Conservation (phyloP, 2,888 invertebrate species). For the Mesochorus sp. region DNA sequence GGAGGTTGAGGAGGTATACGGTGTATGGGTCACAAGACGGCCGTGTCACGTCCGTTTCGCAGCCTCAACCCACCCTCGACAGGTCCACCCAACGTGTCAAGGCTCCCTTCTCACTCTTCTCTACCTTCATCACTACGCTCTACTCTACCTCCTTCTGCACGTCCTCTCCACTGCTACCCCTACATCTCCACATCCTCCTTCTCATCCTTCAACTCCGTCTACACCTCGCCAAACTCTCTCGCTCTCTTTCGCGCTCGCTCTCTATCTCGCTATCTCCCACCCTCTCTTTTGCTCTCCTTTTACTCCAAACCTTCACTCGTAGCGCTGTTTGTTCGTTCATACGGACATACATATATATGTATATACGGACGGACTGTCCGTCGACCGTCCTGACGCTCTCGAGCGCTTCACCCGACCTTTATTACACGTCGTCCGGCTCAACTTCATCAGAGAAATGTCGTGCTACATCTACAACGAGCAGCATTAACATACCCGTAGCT, state of each 20-base stretch:
- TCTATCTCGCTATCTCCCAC: slow-evolving; percentile 31
- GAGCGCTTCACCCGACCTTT: slow-evolving; percentile 76
- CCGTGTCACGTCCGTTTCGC: slow-evolving; percentile 80
- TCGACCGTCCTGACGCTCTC: slow-evolving; percentile 61
- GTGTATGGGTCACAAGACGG: slow-evolving; percentile 79
- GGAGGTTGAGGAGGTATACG: slow-evolving; percentile 66
- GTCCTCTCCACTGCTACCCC: slow-evolving; percentile 51
- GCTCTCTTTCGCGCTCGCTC: slow-evolving; percentile 38
- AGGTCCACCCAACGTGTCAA: slow-evolving; percentile 77
- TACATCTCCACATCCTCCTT: slow-evolving; percentile 51
- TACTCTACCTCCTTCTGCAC: slow-evolving; percentile 51
- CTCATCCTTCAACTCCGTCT: slow-evolving; percentile 49
- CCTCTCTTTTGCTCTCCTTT: slow-evolving; percentile 49
- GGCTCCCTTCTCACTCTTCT: slow-evolving; percentile 67
- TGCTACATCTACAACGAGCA: slow-evolving; percentile 69
- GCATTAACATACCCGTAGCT: slow-evolving; percentile 75
- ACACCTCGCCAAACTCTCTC: slow-evolving; percentile 56
- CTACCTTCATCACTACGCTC: slow-evolving; percentile 63
- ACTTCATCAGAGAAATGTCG: slow-evolving; percentile 79
- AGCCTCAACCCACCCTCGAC: slow-evolving; percentile 77
- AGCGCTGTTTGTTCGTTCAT: slow-evolving; percentile 53
- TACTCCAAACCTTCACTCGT: slow-evolving; percentile 40
- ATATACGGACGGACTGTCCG: slow-evolving; percentile 65
- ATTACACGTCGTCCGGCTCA: slow-evolving; percentile 80
- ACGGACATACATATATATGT: slow-evolving; percentile 7